A percentile compares a stretch with the other conserved stretches of the same genome.
Evolutionary conservation across 2,797 vertebrate genomes (phyloP).

Genomic region (Choloepus didactylus): DNA sequence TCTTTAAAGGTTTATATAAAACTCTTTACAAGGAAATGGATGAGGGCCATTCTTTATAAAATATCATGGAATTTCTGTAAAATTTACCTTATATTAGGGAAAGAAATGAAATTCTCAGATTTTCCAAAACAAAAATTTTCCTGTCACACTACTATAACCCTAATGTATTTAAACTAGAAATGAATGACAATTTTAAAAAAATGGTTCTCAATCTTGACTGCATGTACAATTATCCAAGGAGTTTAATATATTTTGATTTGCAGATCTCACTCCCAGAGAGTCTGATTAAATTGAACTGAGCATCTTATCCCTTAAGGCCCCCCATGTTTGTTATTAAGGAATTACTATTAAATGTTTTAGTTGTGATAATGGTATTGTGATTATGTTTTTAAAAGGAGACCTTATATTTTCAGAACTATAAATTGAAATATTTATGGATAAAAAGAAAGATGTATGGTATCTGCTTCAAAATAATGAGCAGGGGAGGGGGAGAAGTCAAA

Average conservation of each 20-base stretch:
- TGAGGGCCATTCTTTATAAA: constrained; percentile 43
- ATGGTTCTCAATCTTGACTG: background rate
- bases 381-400: constrained; percentile 40
- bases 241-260: background rate
- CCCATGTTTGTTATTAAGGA: background rate
- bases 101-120: background rate
- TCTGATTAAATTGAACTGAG: background rate
- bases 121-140: background rate
- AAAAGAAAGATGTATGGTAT: background rate
- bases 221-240: background rate
- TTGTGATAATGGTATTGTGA: background rate
- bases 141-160: background rate
- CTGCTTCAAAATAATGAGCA: background rate
- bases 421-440: background rate
- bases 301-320: background rate
- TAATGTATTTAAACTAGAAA: constrained; percentile 36
- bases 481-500: background rate
- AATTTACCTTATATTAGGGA: background rate
- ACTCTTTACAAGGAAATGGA: constrained; percentile 30
- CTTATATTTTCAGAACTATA: constrained; percentile 14
- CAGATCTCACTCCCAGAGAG: background rate
- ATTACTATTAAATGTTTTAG: background rate
- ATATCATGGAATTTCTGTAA: background rate
- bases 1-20: constrained; percentile 55
- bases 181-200: constrained; percentile 26